Base-by-base conservation (phyloP, 2,797 vertebrate species). In the Otus scops region DNA sequence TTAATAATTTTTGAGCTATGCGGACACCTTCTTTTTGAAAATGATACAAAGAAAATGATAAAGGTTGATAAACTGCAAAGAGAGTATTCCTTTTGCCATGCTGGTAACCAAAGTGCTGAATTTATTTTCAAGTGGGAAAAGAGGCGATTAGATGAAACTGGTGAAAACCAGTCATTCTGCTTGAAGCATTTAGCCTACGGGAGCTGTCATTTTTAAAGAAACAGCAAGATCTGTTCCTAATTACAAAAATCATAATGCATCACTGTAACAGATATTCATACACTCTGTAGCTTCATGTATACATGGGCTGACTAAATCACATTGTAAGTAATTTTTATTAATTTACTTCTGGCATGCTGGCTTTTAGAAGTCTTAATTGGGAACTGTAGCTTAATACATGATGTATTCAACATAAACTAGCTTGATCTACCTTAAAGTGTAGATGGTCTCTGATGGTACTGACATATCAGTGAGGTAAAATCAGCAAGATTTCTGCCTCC, bases 401-500 rank as follows among this genome's bases (percentile, higher is more conserved):
- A 73, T 2, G 1, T 63, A 30, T 70, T 63, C 39, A 70, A 51
- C 11, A 32, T 70, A 63, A 83, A 51, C 53, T 43, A 18, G 11
- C 21, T 79, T 50, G 30, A 63, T 78, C 54, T 73, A 3, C 50
- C 34, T 75, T 80, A 71, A 71, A 80, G 27, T 36, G 48, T 95
- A 80, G 48, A 43, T 71, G 69, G 27, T 69, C 50, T 95, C 30
- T 92, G 53, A 36, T 90, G 84, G 57, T 68, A 84, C 59, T 86
- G 91, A 89, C 60, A 74, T 57, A 80, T 56, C 14, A 16, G 56
- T 89, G 89, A 97, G 87, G 85, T 95, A 97, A 97, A 97, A 87
- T 70, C 89, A 91, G 85, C 91, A 71, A 75, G 85, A 96, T 97
- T 94, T 97, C 84, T 94, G 39, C 84, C 83, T 96, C 96, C 92